A percentile compares a stretch with the other conserved stretches of the same genome.
Conservation (phyloP, 2,888 invertebrate species). For the Auanema freiburgensis region DNA sequence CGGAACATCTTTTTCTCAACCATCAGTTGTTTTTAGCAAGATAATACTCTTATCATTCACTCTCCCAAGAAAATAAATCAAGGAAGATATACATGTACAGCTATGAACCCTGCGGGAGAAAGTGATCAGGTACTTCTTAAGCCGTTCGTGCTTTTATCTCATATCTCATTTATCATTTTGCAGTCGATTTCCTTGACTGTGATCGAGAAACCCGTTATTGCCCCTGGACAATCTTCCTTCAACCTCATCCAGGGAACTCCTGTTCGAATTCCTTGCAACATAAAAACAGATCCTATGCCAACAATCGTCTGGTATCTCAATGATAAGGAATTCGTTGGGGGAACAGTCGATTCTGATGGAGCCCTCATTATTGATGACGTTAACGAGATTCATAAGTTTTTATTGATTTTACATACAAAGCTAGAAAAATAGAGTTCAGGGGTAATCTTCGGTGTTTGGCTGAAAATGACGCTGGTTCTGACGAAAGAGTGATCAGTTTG, state of each 20-base stretch:
- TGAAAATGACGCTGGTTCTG: conserved; percentile 51
- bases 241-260: conserved; percentile 55
- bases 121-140: conserved; percentile 57
- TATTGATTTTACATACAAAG: conserved; percentile 31
- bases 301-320: conserved; percentile 55
- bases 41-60: conserved; percentile 53
- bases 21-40: conserved; percentile 36
- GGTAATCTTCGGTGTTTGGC: conserved; percentile 53
- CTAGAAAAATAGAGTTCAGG: conserved; percentile 7
- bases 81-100: conserved; percentile 72
- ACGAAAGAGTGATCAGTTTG: conserved; percentile 60
- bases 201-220: conserved; percentile 50
- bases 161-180: conserved; percentile 5
- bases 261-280: conserved; percentile 56
- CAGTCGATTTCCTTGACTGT: conserved; percentile 38
- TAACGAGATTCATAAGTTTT: conserved; percentile 18
- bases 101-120: conserved; percentile 72
- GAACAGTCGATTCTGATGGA: conserved; percentile 50
- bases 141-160: not conserved
- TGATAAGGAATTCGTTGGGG: conserved; percentile 44
- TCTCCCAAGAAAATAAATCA: conserved; percentile 40
- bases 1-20: not conserved
- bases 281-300: conserved; percentile 52
- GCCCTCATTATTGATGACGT: conserved; percentile 47
- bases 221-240: conserved; percentile 55